Conservation (phyloP, 2,797 vertebrate species). For the Sparidentex hasta region DNA sequence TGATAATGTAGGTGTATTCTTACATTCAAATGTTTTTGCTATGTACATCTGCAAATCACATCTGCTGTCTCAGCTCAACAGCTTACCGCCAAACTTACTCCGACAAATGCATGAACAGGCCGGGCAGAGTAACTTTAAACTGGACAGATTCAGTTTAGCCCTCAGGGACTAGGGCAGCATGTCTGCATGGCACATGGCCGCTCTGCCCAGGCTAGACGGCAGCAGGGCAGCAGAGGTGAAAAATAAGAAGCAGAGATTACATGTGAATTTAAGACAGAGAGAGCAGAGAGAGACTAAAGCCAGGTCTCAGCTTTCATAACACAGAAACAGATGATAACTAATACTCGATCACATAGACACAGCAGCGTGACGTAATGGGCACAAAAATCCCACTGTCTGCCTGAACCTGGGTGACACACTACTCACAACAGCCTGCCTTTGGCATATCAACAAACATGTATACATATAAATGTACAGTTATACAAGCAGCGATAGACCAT, state of each 20-base stretch:
- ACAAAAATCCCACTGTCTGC: conserved; percentile 24
- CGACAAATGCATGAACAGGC: background rate
- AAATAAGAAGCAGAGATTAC: conserved; percentile 12
- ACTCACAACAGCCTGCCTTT: background rate
- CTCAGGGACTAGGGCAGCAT: conserved; percentile 25
- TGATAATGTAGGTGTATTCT: background rate
- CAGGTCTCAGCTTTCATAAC: conserved; percentile 40
- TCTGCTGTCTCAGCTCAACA: background rate
- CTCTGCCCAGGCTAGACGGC: conserved; percentile 4
- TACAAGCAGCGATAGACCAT: background rate
- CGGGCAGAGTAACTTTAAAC: conserved; percentile 1
- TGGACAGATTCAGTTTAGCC: conserved; percentile 7
- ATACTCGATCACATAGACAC: conserved; percentile 5
- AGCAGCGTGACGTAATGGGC: background rate
- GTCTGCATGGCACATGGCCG: background rate
- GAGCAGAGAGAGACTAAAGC: background rate
- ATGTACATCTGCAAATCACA: conserved; percentile 8
- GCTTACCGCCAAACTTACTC: background rate
- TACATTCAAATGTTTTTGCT: background rate
- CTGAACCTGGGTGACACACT: conserved; percentile 8
- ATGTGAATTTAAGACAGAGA: conserved; percentile 27
- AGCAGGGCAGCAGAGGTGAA: background rate
- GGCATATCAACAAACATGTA: background rate
- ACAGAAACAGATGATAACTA: conserved; percentile 23
- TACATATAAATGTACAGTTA: background rate